Conservation (phyloP, 2,888 invertebrate genomes). For the Eledone cirrhosa region DNA sequence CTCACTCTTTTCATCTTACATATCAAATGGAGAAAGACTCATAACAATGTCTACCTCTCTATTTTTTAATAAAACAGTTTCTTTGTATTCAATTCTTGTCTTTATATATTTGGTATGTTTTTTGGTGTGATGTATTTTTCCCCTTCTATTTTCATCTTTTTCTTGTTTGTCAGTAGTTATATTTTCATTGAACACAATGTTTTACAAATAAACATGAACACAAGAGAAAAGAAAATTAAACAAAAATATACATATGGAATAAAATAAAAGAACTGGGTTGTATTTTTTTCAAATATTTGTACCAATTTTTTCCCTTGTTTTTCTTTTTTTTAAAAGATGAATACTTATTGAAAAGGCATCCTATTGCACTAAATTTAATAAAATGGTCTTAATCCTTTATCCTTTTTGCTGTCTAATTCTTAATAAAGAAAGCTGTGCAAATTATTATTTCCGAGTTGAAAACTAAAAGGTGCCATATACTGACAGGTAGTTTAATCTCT, state of each 20-base stretch:
- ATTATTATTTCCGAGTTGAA: no score
- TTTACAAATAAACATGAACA: no score
- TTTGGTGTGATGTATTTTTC: no score
- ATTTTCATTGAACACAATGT: no score
- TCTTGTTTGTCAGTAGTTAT: no score
- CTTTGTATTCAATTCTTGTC: conserved; percentile 1
- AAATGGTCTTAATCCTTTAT: no score
- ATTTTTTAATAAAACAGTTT: not conserved
- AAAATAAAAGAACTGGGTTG: conserved; percentile 7
- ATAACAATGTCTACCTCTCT: conserved; percentile 3
- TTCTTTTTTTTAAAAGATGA: not conserved
- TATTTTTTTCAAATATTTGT: not conserved
- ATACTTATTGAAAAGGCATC: not conserved
- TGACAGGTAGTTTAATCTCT: not conserved
- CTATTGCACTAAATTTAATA: not conserved
- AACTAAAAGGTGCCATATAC: not conserved
- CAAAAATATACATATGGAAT: not conserved
- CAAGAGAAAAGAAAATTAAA: not conserved
- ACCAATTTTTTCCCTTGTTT: not conserved
- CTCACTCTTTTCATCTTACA: not conserved
- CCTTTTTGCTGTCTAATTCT: no score
- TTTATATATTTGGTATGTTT: not conserved
- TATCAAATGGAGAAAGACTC: conserved; percentile 15
- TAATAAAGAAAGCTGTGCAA: no score
- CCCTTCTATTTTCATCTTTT: no score